A percentile compares a stretch with the other conserved stretches of the same genome.
phyloP scores from a whole-genome alignment of 2,797 vertebrate species.

The Enteromius unitaeniatus region DNA sequence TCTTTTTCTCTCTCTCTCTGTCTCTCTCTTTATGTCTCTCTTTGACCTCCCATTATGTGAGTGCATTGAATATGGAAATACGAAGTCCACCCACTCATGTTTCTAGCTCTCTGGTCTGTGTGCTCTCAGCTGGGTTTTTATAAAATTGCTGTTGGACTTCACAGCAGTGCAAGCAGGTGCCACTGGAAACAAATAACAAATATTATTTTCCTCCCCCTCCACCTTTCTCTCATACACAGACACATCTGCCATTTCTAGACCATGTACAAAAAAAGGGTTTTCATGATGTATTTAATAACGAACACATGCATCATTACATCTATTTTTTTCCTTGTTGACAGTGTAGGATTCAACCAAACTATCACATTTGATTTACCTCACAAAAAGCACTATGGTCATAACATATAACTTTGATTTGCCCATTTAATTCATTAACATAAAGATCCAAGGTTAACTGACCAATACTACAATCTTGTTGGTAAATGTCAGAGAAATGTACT shows the following conservation, averaged over 20 bases:
- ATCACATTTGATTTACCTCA: neutral
- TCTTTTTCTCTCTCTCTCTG: neutral
- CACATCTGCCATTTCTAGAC: neutral
- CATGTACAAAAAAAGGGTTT: neutral
- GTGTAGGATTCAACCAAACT: neutral
- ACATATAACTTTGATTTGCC: neutral
- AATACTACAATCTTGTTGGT: too few relatives aligned
- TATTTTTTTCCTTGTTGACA: neutral
- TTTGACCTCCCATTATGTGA: slow-evolving; percentile 49
- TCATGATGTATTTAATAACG: neutral
- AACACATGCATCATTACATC: neutral
- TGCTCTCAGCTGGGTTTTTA: slow-evolving; percentile 53
- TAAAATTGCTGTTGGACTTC: slow-evolving; percentile 44
- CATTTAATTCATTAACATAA: too few relatives aligned
- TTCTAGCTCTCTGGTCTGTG: slow-evolving; percentile 46
- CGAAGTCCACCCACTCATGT: slow-evolving; percentile 64
- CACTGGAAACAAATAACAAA: slow-evolving; percentile 44
- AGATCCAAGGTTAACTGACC: too few relatives aligned
- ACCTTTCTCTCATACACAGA: neutral
- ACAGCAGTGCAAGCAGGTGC: slow-evolving; percentile 28
- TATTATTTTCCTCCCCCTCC: neutral
- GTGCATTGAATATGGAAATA: slow-evolving; percentile 65
- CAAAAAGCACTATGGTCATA: neutral
- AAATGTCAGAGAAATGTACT: too few relatives aligned
- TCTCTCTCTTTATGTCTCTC: slow-evolving; percentile 18